Percentiles rank a stretch among this genome's conserved stretches.
Conservation (phyloP, 2,888 invertebrate species). For the Vannuccia rotundouncinata region DNA sequence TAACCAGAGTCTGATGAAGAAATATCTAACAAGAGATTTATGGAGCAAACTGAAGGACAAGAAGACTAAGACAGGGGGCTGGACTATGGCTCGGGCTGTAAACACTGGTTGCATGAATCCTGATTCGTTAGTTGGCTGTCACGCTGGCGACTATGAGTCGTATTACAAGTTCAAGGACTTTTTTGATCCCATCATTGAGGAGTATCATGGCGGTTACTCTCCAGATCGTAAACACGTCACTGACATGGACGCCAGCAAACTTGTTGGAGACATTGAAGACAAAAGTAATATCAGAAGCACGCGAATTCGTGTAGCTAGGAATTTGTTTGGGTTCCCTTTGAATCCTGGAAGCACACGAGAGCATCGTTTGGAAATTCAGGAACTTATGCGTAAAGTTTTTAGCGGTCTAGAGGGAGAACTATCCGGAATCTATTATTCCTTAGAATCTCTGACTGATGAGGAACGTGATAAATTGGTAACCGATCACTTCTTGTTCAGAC, state of each 20-base stretch:
- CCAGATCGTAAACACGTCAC: conserved; percentile 38
- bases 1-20: too few species aligned
- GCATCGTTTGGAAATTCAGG: conserved; percentile 91
- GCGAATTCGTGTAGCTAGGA: conserved; percentile 90
- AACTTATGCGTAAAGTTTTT: conserved; percentile 61
- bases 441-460: conserved; percentile 90
- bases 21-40: too few species aligned
- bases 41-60: too few species aligned
- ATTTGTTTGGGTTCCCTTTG: conserved; percentile 83
- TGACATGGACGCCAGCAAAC: conserved; percentile 25
- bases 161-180: conserved; percentile 41
- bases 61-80: too few species aligned
- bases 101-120: too few species aligned
- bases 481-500: conserved; percentile 96
- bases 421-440: conserved; percentile 86
- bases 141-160: conserved; percentile 41
- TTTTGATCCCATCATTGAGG: conserved; percentile 41
- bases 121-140: conserved; percentile 40
- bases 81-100: too few species aligned
- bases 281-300: conserved; percentile 78
- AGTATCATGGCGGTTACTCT: conserved; percentile 40
- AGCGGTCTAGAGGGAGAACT: conserved; percentile 65
- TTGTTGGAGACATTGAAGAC: conserved; percentile 30
- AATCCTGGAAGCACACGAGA: conserved; percentile 78
- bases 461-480: conserved; percentile 91